phyloP scores from a whole-genome alignment of 1,140 invertebrate species.

The Trichonephila inaurata region DNA sequence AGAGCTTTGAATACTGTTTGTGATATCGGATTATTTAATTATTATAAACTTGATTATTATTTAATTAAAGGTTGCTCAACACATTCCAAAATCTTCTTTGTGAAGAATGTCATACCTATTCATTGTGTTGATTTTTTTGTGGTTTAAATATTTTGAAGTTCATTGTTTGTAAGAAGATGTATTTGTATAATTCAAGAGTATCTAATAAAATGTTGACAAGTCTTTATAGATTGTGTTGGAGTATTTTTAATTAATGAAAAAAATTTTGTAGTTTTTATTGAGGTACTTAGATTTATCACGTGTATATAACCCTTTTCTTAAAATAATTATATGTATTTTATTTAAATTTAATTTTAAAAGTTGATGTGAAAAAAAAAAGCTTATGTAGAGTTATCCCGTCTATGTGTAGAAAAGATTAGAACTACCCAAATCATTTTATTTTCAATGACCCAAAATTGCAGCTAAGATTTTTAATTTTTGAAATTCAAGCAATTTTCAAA shows the following conservation, averaged over 20 bases:
- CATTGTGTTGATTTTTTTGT: conserved; percentile 13
- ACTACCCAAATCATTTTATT: no score
- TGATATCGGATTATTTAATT: conserved; percentile 27
- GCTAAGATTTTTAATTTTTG: no score
- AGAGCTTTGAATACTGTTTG: conserved; percentile 26
- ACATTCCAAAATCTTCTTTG: conserved; percentile 38
- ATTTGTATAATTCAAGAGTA: conserved; percentile 57
- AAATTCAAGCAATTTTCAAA: no score
- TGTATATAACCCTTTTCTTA: no score
- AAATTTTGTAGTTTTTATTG: no score
- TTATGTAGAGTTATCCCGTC: no score
- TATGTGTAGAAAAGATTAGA: no score
- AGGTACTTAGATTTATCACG: no score
- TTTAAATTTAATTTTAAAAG: no score
- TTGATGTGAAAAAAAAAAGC: no score
- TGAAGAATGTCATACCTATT: not conserved
- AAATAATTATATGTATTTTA: no score
- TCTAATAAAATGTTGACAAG: conserved; percentile 56
- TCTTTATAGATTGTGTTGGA: not conserved
- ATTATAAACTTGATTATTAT: conserved; percentile 8
- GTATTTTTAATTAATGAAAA: not conserved
- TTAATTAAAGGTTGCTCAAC: conserved; percentile 28
- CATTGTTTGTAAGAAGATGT: conserved; percentile 48
- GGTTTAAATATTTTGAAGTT: conserved; percentile 32
- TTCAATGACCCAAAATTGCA: no score